Evolutionary conservation across 2,113 vertebrate species (phyloP), one percentile per base, ranked within the genome.

Genomic region (Triplophysa dalaica): DNA sequence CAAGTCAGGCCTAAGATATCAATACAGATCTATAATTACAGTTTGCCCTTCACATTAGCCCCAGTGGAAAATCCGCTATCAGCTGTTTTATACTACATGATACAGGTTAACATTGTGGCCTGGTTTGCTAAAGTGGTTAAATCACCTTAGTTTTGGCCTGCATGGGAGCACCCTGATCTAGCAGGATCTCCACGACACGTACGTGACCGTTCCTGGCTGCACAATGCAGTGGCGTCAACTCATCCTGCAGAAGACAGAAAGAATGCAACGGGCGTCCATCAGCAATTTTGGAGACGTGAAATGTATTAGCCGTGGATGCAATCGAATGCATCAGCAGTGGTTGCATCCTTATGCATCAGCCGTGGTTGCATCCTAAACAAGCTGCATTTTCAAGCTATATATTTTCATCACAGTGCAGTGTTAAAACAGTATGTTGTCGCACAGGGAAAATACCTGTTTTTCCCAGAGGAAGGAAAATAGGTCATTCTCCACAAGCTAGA

Each of bases 131-230:
- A 69, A 21, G 26, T 33, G 75, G n/a, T 19, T 58, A 9, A 29
- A 2, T 16, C 86, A 98, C 98, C 96, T 99, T 99, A 86, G 98
- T 99, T 90, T 99, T 99, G 79, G 97, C 98, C 90, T 98, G 96
- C 86, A 99, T 98, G 68, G 97, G 96, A 79, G 98, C 96, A 22
- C 96, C 95, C 0, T 98, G 96, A 91, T 99, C 98, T 89, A 99
- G 90, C 68, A 99, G 93, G 91, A 98, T 94, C 92, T 99, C 98
- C 33, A 96, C 94, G 82, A 99, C 96, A 19, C 96, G 92, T 65
- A 97, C 94, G 0, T 99, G 98, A 29, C 98, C 97, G 8, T 99
- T 99, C 81, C 97, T 93, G 72, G 96, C 95, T 29, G 96, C 98
- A 90, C 98, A 99, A 94, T 99, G 97, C 38, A 99, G 94, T 38